Percentiles rank a stretch among this genome's conserved stretches.
Evolutionary conservation across 1,140 invertebrate genomes (phyloP).

Genomic region (Neuroterus valhalla): DNA sequence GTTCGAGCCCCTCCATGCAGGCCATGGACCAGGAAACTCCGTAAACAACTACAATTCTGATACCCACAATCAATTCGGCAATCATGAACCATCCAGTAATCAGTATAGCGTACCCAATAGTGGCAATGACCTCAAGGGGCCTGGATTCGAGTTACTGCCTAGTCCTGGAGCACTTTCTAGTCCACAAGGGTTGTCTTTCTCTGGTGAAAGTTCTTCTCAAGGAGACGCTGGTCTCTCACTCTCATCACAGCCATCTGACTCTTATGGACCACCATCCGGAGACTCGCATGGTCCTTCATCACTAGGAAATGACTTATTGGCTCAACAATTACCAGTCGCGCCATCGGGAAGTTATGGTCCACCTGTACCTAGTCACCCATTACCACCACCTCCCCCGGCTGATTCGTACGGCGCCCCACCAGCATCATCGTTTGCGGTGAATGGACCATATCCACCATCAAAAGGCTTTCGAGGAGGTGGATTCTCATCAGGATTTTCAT

Average conservation of each 20-base stretch:
- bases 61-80: conserved; percentile 10
- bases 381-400: conserved; percentile 53
- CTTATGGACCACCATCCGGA: conserved; percentile 33
- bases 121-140: conserved; percentile 63
- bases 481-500: conserved; percentile 50
- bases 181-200: conserved; percentile 36
- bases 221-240: conserved; percentile 15
- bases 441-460: conserved; percentile 75
- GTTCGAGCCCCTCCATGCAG: conserved; percentile 66
- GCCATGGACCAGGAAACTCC: conserved; percentile 54
- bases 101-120: conserved; percentile 49
- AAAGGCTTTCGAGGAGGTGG: conserved; percentile 73
- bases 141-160: conserved; percentile 72
- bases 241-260: conserved; percentile 31
- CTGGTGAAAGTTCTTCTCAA: conserved; percentile 33
- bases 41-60: conserved; percentile 18
- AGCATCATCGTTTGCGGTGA: conserved; percentile 70
- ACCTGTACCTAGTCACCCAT: conserved; percentile 36
- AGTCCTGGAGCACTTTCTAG: conserved; percentile 46
- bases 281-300: conserved; percentile 29
- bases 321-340: conserved; percentile 55
- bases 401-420: conserved; percentile 75
- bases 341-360: conserved; percentile 31
- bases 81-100: conserved; percentile 26
- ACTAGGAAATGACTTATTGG: conserved; percentile 49